Evolutionary conservation across 2,797 vertebrate species (phyloP).

Genomic region (Melanogrammus aeglefinus): DNA sequence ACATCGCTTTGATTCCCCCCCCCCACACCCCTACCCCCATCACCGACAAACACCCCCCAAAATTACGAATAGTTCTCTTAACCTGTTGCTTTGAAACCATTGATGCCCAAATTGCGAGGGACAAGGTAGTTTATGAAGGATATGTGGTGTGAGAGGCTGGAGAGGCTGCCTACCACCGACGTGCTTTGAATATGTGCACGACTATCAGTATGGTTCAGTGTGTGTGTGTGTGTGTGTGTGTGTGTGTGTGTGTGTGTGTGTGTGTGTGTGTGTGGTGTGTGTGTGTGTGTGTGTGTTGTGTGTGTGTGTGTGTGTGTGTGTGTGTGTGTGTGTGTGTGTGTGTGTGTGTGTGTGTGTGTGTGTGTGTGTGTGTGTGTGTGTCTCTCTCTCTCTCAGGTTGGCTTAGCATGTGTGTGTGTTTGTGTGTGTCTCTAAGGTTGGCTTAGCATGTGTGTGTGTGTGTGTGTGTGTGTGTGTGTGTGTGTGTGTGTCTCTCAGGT

Average conservation of each 20-base stretch:
- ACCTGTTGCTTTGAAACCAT: conserved; percentile 40
- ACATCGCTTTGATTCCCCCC: conserved; percentile 35
- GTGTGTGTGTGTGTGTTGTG: background rate
- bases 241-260: too few relatives aligned
- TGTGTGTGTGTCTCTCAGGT: background rate
- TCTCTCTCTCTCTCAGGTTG: background rate
- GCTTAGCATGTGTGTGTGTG: too few relatives aligned
- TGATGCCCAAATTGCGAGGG: conserved; percentile 53
- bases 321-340: background rate
- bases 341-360: background rate
- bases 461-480: background rate
- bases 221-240: background rate
- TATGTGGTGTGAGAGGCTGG: conserved; percentile 30
- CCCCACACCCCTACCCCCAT: too few relatives aligned
- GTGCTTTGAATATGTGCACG: background rate
- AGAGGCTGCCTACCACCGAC: background rate
- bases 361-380: background rate
- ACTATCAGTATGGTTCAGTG: background rate
- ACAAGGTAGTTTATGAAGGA: conserved; percentile 45
- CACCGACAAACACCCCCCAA: background rate
- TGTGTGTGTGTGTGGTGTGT: background rate
- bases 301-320: background rate
- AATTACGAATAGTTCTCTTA: background rate
- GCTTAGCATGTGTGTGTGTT: background rate
- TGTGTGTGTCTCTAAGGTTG: background rate